Conservation (phyloP, 2,888 invertebrate genomes). For the Perizoma affinitatum region DNA sequence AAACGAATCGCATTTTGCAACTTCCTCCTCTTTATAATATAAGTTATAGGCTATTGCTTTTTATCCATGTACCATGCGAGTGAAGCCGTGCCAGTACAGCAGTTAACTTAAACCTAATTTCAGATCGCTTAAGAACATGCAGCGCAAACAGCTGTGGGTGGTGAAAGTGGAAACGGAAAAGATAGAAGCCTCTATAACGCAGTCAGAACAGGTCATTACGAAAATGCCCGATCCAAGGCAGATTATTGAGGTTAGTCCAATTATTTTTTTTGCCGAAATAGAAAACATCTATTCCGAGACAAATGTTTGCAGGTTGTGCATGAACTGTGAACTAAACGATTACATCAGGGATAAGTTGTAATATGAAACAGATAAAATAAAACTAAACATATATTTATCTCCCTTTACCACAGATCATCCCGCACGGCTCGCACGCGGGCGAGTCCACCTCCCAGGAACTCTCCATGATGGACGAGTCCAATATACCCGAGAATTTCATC, state of each 20-base stretch:
- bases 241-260: slow-evolving; percentile 58
- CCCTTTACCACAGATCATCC: slow-evolving; percentile 54
- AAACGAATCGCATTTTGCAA: too few relatives aligned
- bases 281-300: too few relatives aligned
- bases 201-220: slow-evolving; percentile 77
- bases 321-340: too few relatives aligned
- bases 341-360: too few relatives aligned
- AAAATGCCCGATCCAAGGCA: slow-evolving; percentile 75
- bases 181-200: slow-evolving; percentile 74
- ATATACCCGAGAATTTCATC: slow-evolving; percentile 71
- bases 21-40: too few relatives aligned
- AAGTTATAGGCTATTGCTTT: too few relatives aligned
- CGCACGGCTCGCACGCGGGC: slow-evolving; percentile 53
- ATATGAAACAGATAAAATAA: too few relatives aligned
- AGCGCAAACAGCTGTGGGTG: slow-evolving; percentile 77
- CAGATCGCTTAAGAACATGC: slow-evolving; percentile 75
- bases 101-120: not conserved
- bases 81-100: too few relatives aligned
- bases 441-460: slow-evolving; percentile 49
- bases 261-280: too few relatives aligned
- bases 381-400: not conserved
- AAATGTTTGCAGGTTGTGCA: too few relatives aligned
- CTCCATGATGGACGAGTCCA: slow-evolving; percentile 65
- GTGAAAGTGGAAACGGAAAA: slow-evolving; percentile 77
- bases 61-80: too few relatives aligned